Percentiles rank a stretch among this genome's conserved stretches.
Conservation (phyloP, 2,888 invertebrate species). For the Odontomyia ornata region DNA sequence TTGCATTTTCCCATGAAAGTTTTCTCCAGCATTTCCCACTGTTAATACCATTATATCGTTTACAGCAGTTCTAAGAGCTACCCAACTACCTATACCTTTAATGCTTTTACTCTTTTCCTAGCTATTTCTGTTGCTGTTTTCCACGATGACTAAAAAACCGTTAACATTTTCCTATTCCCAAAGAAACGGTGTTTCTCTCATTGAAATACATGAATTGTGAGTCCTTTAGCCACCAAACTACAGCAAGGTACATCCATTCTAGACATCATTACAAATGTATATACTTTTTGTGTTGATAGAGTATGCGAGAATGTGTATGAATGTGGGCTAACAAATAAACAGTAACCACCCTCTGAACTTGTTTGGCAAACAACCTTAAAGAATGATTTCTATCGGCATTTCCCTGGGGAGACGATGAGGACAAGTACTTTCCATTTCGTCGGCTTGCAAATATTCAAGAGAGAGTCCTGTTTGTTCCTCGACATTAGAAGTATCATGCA, state of each 20-base stretch:
- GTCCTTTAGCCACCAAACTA: neutral
- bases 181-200: neutral
- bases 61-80: neutral
- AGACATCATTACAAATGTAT: neutral
- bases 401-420: neutral
- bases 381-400: constrained; percentile 23
- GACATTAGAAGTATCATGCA: neutral
- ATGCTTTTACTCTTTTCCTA: neutral
- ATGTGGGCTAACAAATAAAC: too few relatives aligned
- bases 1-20: neutral
- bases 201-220: constrained; percentile 8
- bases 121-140: neutral
- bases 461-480: neutral
- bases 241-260: neutral
- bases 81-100: neutral
- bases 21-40: constrained; percentile 2
- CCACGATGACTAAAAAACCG: neutral
- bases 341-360: neutral
- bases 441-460: neutral
- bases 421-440: constrained; percentile 38
- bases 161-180: neutral
- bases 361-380: neutral
- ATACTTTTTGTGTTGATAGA: neutral
- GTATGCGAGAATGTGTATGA: too few relatives aligned
- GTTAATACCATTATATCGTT: constrained; percentile 12